Percentiles rank a stretch among this genome's conserved stretches.
Conservation (phyloP, 2,888 invertebrate species). For the Phragmatobia fuliginosa region DNA sequence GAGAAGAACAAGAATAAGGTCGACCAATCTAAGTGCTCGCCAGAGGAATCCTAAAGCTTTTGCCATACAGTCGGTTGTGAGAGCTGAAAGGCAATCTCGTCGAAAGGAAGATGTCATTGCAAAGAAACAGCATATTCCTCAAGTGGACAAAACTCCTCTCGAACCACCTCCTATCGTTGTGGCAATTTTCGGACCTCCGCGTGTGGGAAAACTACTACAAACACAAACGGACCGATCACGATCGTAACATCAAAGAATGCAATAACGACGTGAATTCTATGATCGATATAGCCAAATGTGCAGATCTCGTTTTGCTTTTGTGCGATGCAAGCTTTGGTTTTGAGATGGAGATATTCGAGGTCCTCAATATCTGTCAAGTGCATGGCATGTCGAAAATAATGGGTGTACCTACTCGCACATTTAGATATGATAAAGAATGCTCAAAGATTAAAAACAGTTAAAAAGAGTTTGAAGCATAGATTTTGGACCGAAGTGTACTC, state of each 20-base stretch:
- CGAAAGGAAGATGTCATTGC: slow-evolving; percentile 95
- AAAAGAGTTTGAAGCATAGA: slow-evolving; percentile 99
- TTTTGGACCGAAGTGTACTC: slow-evolving; percentile 99
- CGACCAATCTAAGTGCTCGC: slow-evolving; percentile 91
- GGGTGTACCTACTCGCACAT: slow-evolving; percentile 99
- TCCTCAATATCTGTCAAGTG: slow-evolving; percentile 98
- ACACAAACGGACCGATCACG: slow-evolving; percentile 97
- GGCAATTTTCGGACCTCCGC: slow-evolving; percentile 98
- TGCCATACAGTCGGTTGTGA: slow-evolving; percentile 96
- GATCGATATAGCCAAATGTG: slow-evolving; percentile 99
- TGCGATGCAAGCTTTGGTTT: slow-evolving; percentile 99
- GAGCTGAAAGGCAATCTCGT: slow-evolving; percentile 95
- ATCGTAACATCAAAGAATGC: slow-evolving; percentile 98
- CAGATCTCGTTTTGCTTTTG: slow-evolving; percentile 96
- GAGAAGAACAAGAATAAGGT: no score
- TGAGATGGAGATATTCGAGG: slow-evolving; percentile 99
- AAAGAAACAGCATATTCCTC: slow-evolving; percentile 96
- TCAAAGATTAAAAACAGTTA: slow-evolving; percentile 94
- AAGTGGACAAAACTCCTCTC: slow-evolving; percentile 97
- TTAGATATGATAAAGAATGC: slow-evolving; percentile 97
- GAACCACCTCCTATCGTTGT: slow-evolving; percentile 98
- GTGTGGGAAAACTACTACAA: slow-evolving; percentile 98
- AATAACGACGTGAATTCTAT: slow-evolving; percentile 99
- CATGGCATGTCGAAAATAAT: slow-evolving; percentile 98
- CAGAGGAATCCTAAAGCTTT: slow-evolving; percentile 99